Conservation (phyloP, 2,888 invertebrate genomes). For the Cantharis flavilabris region DNA sequence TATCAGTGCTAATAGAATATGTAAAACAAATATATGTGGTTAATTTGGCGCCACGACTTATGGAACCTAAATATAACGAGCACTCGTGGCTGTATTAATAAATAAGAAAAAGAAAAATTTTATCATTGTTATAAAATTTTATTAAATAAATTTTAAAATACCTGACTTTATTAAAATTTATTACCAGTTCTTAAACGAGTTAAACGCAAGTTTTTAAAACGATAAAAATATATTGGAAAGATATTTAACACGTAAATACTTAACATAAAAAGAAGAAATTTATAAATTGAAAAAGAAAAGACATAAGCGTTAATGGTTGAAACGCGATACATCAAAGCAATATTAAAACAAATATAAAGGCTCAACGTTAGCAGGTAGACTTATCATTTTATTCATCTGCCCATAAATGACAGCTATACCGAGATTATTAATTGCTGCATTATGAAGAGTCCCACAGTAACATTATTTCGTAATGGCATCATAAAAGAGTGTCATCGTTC, state of each 20-base stretch:
- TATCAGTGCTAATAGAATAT: conserved; percentile 4
- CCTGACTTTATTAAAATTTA: neutral
- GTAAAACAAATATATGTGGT: conserved; percentile 24
- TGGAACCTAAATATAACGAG: conserved; percentile 17
- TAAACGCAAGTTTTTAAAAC: neutral
- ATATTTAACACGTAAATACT: conserved; percentile 18
- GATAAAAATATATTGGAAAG: neutral
- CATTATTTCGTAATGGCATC: conserved; percentile 40
- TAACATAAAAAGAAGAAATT: conserved; percentile 12
- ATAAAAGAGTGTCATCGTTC: conserved; percentile 38
- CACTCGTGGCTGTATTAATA: neutral
- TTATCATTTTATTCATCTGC: conserved; percentile 40
- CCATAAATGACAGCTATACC: conserved; percentile 40
- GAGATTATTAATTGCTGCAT: conserved; percentile 43
- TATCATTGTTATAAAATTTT: neutral
- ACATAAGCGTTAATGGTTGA: conserved; percentile 25
- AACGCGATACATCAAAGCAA: conserved; percentile 27
- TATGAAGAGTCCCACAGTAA: conserved; percentile 40
- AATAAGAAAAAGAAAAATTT: neutral
- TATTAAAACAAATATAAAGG: conserved; percentile 29
- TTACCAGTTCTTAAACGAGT: neutral
- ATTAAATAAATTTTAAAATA: neutral
- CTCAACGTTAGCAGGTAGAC: conserved; percentile 28
- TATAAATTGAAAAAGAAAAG: conserved; percentile 27
- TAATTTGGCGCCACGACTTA: conserved; percentile 19